Base-by-base conservation (phyloP, 2,797 vertebrate genomes). In the Etheostoma perlongum region DNA sequence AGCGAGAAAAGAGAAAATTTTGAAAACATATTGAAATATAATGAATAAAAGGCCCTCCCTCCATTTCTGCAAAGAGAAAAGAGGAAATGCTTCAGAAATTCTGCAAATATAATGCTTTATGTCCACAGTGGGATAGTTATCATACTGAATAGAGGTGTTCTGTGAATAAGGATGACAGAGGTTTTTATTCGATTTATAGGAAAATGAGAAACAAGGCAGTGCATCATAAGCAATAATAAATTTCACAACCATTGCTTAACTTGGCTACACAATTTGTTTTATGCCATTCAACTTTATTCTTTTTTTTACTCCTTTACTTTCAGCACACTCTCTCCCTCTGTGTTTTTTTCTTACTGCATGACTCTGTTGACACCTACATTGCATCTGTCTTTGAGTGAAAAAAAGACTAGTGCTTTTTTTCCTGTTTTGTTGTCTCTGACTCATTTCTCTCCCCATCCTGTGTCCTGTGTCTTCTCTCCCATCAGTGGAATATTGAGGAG, bases 401-500 rank as follows among this genome's bases (percentile, higher is more conserved):
- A 95, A 95, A 95, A 94, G 92, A 85, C 92, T 0, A 76, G 89
- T 76, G 91, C 95, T 96, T 97, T 95, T 97, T 94, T 95, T 92
- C 85, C 83, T 78, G 86, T 95, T 96, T 95, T 97, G 94, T 93
- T 95, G 95, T 91, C 96, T 94, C 93, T 93, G 91, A 93, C 91
- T 93, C 91, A 93, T 93, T 82, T 89, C 85, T 90, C 85, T 84
- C 91, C 90, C 92, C 86, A 55, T 88, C 79, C 88, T 83, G 80
- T 93, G 91, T 93, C 91, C 92, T 76, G 82, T 93, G 89, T 92
- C 89, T 91, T 93, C 92, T 93, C 91, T 93, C 91, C 91, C 93
- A 30, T 98, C 97, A 98, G 97, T 98, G 97, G 97, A 97, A 93
- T 95, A 95, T 96, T 95, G 97, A 98, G 95, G 97, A 99, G 94